These are phyloP conservation scores for Syngnathoides biaculeatus DNA, from an alignment of 2,113 vertebrate species.

Conservation along the genomic window DNA sequence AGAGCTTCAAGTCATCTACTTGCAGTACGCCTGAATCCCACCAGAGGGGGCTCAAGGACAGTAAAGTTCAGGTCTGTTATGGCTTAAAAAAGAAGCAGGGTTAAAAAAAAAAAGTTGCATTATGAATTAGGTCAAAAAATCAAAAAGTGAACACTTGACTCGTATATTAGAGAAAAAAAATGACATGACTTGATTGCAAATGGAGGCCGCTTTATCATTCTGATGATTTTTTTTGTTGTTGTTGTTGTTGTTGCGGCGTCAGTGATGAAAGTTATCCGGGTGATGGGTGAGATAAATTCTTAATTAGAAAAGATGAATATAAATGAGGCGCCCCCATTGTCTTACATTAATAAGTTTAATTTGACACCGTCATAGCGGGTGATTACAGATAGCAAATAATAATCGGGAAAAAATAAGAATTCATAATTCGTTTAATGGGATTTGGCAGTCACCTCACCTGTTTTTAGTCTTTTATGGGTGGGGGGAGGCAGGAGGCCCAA, in stretches of 20 bases:
- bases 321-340: conserved; percentile 43
- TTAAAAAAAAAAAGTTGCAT: background rate
- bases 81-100: background rate
- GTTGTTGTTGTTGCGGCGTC: background rate
- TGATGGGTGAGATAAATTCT: conserved; percentile 49
- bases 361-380: conserved; percentile 34
- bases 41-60: background rate
- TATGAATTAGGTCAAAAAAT: background rate
- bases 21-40: background rate
- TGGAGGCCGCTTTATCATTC: background rate
- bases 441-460: conserved; percentile 28
- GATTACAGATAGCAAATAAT: conserved; percentile 51
- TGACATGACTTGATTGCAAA: background rate
- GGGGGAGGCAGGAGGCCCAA: too few relatives aligned
- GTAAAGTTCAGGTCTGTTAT: background rate
- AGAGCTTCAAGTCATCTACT: background rate
- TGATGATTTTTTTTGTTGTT: background rate
- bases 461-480: conserved; percentile 1
- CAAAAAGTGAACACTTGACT: conserved; percentile 1
- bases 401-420: conserved; percentile 4
- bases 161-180: background rate
- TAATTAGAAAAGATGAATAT: conserved; percentile 62
- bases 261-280: conserved; percentile 65
- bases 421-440: conserved; percentile 30
- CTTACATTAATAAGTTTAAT: conserved; percentile 41